Evolutionary conservation across 2,797 vertebrate species (phyloP), one percentile per base, ranked within the genome.

Genomic region (Amblyraja radiata): DNA sequence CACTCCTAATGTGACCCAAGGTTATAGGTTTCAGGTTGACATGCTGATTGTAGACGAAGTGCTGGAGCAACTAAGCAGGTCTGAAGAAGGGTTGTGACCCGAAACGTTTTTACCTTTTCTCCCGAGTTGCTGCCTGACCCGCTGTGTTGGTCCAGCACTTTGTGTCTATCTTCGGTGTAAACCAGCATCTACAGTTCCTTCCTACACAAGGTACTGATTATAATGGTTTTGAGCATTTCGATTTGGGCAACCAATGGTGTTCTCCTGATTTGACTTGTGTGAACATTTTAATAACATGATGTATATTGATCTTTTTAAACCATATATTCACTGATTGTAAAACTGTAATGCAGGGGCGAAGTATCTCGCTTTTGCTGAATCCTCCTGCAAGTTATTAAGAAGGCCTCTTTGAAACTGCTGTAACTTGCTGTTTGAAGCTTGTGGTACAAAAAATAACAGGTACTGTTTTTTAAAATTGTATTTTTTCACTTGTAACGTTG

Each of bases 271-370:
- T 46, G 71, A 91, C 23, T 68, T 68, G 74, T 74, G 21, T 92
- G 46, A 92, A 58, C 7, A 16, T 88, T 73, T 91, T 74, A 46
- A 74, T 83, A 73, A 90, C n/a, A 21, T 65, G 23, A 65, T 90
- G 71, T 91, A 73, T 92, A 68, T 92, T 74, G 39, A 92, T 63
- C n/a, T 92, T 80, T 92, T 92, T 28, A 92, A 78, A 93, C 96
- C 96, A 96, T 97, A 95, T 97, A 96, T 97, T 97, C 96, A 97
- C 96, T 97, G 96, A 97, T 97, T 97, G 96, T 98, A 96, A 97
- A 97, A 97, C 96, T 98, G 97, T 97, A 98, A 98, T 97, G 97
- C 98, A 98, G 98, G 97, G 90, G 98, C 98, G 97, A 96, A 95
- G 95, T 97, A 97, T 96, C 97, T 97, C 97, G 97, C 97, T 97